Evolutionary conservation across 2,888 invertebrate genomes (phyloP), one percentile per base, ranked within the genome.

Genomic region (Catocala fraxini): DNA sequence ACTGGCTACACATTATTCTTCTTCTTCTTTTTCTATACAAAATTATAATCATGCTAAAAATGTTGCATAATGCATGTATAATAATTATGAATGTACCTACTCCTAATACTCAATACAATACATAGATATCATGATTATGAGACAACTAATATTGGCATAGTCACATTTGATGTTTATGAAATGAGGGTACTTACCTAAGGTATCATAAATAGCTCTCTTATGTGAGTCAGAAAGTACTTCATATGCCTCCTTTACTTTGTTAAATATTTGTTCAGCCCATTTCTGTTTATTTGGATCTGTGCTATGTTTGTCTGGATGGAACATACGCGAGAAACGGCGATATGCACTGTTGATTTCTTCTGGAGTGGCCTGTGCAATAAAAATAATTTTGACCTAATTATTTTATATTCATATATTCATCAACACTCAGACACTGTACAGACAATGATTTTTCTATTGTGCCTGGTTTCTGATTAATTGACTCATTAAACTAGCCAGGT

Each of bases 311-410:
- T 99, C 99, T 0, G 99, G 99, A 89, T 99, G 99, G 85, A 99
- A 99, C 79, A 98, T 96, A 71, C 97, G 96, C 77, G 99, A 99
- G 59, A 99, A 96, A 57, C 97, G 96, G 66, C 99, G 96, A 88
- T 99, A 99, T 1, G 99, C 98, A 93, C 97, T 97, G 82, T 96
- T 98, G 73, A 99, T 99, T 90, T 99, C 99, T 73, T 99, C 99
- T 54, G 95, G 93, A 45, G 97, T 95, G 6, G 99, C 99, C 99
- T 99, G 85, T 47, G 13, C 5, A 63, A 63, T 75, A 53, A 68
- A 68, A 45, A 52, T 0, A 25, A 25, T 25, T 25, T 25, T 25
- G 25, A 25, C 1, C 25, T 25, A 25, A 9, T 35, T 39, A 39
- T 9, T 9, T 39, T 39, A 39, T 6, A 39, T 6, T 39, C 35